Evolutionary conservation across 2,888 invertebrate species (phyloP), one percentile per base, ranked within the genome.

Genomic region (Synergus itoensis): DNA sequence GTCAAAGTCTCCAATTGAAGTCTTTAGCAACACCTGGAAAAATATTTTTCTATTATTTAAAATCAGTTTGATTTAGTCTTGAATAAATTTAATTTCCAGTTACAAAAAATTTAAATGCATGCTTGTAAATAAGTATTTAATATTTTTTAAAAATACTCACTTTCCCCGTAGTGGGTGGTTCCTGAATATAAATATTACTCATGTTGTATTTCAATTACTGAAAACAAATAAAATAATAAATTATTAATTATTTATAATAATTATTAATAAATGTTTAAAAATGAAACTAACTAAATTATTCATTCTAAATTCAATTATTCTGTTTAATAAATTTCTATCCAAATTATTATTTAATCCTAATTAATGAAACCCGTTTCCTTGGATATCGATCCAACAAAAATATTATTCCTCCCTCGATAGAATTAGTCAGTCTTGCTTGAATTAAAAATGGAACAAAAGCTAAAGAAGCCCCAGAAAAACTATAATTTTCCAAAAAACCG

Each of bases 101-200:
- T 36, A 36, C 5, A 36, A 36, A 36, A 36, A 36, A 36, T 5
- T 36, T 36, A 0, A 4, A 36, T 36, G 36, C 36, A 5, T 36
- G 36, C 5, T 18, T 18, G 28, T 36, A 18, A 7, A 1, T 18
- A 60, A n/a, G 53, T 18, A 76, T 57, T n/a, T 16, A 67, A 40
- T 65, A 77, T 62, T n/a, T 76, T 79, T 62, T 80, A 75, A 63
- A n/a, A 64, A 69, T 77, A 86, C 87, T 92, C 94, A 98, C 98
- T 94, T 99, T 99, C 87, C 99, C 99, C 67, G 96, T 94, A 0
- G 99, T 98, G 12, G 98, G 98, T 14, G 99, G 99, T 93, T 99
- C 99, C 91, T 98, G 97, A 88, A 99, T 98, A 90, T 99, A 99
- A 92, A 99, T 98, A 89, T 97, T 99, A 94, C 99, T 99, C 99